Base-by-base conservation (phyloP, 1,140 invertebrate genomes). In the Calliphora vicina region DNA sequence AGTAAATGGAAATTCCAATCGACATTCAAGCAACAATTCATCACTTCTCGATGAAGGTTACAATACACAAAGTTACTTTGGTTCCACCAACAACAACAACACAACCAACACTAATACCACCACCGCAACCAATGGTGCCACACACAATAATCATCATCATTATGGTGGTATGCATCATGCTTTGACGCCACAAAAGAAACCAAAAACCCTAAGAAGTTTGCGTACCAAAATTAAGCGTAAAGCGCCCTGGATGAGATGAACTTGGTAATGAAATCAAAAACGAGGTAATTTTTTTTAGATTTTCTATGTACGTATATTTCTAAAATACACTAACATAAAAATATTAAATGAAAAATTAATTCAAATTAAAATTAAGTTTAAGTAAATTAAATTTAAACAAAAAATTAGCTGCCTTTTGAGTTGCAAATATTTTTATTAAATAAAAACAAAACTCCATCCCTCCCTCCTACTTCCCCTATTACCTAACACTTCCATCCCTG, bases 171-270 rank as follows among this genome's bases (percentile, higher is more conserved):
- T 61, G 20, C 45, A 50, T 50, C n/a, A 42, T 42, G 43, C 27
- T 42, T 27, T 42, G 43, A 29, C 81, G 27, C 50, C 71, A 12
- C 67, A 73, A 26, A 71, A 84, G 73, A 85, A 85, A 82, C 61
- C 80, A 80, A 90, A 90, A 83, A 85, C 86, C 0, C 42, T 87
- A 80, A 84, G 89, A 8, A 87, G 85, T 17, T 26, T 89, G 26
- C 89, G 89, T 17, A 87, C 87, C 72, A 90, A 90, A 84, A 86
- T 89, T n/a, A 90, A 90, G 83, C 85, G 88, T 8, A 90, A 90
- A 72, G 85, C 89, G 5, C 82, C 88, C 42, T 90, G 87, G 87
- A 86, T 89, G 85, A 89, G 89, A 85, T 90, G 87, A 89, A 88
- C 87, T 67, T 80, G 80, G 78, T 81, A 80, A 83, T 42, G 15